Conservation (phyloP, 1,140 invertebrate species). For the Phymastichus coffea region DNA sequence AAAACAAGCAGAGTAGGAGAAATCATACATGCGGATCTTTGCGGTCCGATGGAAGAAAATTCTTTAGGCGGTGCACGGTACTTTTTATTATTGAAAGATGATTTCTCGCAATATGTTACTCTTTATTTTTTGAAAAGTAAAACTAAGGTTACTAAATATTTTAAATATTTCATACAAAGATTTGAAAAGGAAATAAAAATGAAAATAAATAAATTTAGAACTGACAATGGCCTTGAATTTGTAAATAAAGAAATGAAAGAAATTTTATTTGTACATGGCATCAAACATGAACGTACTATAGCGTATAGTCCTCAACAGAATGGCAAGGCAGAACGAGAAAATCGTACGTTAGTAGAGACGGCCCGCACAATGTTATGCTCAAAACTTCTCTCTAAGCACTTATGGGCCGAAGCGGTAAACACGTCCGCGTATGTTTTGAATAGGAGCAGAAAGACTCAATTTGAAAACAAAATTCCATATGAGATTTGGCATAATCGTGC, state of each 20-base stretch:
- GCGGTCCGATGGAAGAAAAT: too few species aligned
- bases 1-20: slow-evolving; percentile 38
- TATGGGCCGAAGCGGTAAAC: slow-evolving; percentile 14
- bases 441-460: background rate
- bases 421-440: slow-evolving; percentile 5
- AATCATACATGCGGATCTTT: slow-evolving; percentile 49
- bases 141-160: too few species aligned
- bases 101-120: slow-evolving; percentile 42
- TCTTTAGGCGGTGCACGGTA: too few species aligned
- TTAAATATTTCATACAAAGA: slow-evolving; percentile 32
- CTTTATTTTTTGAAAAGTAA: slow-evolving; percentile 45
- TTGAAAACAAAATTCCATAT: slow-evolving; percentile 33
- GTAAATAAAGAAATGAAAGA: slow-evolving; percentile 25
- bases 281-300: slow-evolving; percentile 29
- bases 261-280: slow-evolving; percentile 4
- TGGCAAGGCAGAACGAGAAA: slow-evolving; percentile 42
- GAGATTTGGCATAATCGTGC: slow-evolving; percentile 35
- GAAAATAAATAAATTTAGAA: too few species aligned
- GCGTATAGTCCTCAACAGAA: slow-evolving; percentile 50
- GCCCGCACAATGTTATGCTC: slow-evolving; percentile 48
- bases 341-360: slow-evolving; percentile 46
- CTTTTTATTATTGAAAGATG: slow-evolving; percentile 50
- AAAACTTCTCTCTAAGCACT: slow-evolving; percentile 37
- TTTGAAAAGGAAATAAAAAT: slow-evolving; percentile 32
- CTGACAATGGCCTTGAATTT: slow-evolving; percentile 40